Conservation (phyloP, 2,888 invertebrate species). For the Drepana falcataria region DNA sequence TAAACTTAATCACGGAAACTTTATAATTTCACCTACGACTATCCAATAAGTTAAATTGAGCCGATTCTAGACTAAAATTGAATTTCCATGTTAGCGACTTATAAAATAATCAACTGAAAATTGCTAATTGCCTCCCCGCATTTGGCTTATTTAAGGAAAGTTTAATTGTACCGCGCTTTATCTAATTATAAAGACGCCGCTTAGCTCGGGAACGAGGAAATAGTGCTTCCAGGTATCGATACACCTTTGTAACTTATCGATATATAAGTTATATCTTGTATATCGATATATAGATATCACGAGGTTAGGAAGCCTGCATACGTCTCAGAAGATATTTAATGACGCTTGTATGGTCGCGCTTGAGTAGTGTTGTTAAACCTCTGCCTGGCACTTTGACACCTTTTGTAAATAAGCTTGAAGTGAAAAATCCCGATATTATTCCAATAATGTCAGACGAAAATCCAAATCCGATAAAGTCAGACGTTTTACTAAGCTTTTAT, state of each 20-base stretch:
- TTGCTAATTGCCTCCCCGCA: slow-evolving; percentile 65
- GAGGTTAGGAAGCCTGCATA: too few species aligned
- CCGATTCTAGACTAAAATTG: neutral
- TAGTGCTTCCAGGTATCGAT: neutral
- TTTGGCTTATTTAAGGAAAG: slow-evolving; percentile 75
- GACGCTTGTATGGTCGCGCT: too few species aligned
- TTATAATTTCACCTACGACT: neutral
- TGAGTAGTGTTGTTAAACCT: too few species aligned
- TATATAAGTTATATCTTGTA: slow-evolving; percentile 9
- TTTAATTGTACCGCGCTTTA: slow-evolving; percentile 73
- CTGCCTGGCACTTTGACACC: too few species aligned
- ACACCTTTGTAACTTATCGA: slow-evolving; percentile 14
- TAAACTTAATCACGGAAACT: too few species aligned
- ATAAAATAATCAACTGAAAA: slow-evolving; percentile 69
- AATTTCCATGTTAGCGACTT: slow-evolving; percentile 27
- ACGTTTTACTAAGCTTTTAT: too few species aligned
- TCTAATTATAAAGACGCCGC: slow-evolving; percentile 72
- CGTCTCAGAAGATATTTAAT: too few species aligned
- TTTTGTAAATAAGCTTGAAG: too few species aligned
- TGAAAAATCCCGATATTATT: too few species aligned
- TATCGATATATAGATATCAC: too few species aligned
- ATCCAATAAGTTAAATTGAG: neutral
- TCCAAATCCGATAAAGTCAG: too few species aligned
- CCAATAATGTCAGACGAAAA: too few species aligned
- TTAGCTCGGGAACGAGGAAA: slow-evolving; percentile 32